These are phyloP conservation scores for Gulo gulo DNA, from an alignment of 2,113 vertebrate species.

Conservation along the genomic window DNA sequence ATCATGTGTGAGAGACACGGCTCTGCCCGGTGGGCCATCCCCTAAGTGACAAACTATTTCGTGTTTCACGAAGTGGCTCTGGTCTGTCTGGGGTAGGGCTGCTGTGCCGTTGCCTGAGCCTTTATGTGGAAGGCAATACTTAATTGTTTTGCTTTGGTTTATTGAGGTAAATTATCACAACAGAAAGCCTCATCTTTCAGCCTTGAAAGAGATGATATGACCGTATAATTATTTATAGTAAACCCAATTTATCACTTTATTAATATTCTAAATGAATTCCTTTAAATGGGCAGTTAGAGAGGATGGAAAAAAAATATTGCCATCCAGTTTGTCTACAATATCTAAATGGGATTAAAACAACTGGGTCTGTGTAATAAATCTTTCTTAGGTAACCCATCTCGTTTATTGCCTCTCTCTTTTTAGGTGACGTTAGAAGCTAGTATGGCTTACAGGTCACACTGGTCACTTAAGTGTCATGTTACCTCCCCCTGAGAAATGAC, in stretches of 20 bases:
- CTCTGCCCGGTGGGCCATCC: neutral
- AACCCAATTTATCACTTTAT: neutral
- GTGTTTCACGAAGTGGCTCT: neutral
- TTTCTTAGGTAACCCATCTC: neutral
- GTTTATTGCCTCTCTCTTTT: neutral
- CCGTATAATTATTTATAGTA: neutral
- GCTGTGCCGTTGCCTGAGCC: neutral
- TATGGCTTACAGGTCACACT: neutral
- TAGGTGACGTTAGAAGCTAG: neutral
- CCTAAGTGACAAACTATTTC: neutral
- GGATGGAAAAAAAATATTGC: neutral
- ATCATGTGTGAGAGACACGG: neutral
- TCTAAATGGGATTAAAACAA: neutral
- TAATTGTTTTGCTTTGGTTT: neutral
- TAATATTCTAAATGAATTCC: conserved; percentile 24
- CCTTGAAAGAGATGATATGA: neutral
- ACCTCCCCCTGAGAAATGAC: neutral
- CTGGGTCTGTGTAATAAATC: neutral
- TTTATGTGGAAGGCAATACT: neutral
- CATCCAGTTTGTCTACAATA: neutral
- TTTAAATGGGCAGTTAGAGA: neutral
- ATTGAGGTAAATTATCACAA: conserved; percentile 11
- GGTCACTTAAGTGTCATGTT: neutral
- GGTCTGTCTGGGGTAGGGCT: neutral
- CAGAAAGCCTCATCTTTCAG: neutral